Base-by-base conservation (phyloP, 2,797 vertebrate genomes). In the Epinephelus awoara region DNA sequence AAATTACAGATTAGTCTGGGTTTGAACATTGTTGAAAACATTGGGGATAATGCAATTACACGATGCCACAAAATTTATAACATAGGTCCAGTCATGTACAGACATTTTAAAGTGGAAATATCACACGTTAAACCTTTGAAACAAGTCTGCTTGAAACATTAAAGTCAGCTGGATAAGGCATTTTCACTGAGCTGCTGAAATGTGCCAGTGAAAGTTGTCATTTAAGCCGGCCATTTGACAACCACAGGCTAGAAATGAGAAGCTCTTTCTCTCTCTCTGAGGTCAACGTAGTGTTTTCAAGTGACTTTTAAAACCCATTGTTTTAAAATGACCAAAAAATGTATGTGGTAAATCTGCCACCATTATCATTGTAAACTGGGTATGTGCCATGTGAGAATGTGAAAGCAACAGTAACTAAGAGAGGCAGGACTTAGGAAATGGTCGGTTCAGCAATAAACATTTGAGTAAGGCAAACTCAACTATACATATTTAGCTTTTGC, bases 401-500 rank as follows among this genome's bases (percentile, higher is more conserved):
- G 4, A n/a, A 25, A 54, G 55, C 56, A 50, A 42, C 9, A 46
- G 25, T 40, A 44, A 52, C 27, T 59, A 29, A 13, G 11, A 13
- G n/a, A 49, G 55, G 9, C 9, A 0, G 25, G 11, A 27, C 58
- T n/a, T 13, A 6, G 50, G 19, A 56, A 47, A 68, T 40, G 15
- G 46, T 64, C n/a, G 46, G 2, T 64, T 76, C 17, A 46, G 18
- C 17, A 54, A 18, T 27, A 64, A 67, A 67, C 25, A 57, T 27
- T 17, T 23, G 2, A 64, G 57, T 10, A 50, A 19, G n/a, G 18
- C 10, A 23, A 40, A 51, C 9, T 50, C 18, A 21, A 13, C 29
- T 23, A 51, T 61, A 18, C 0, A 25, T 17, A 44, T 67, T 72
- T 75, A 47, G 11, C 11, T 44, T 72, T 76, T 52, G 9, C 58